phyloP scores from a whole-genome alignment of 2,888 invertebrate genomes.

The Thereva nobilitata region DNA sequence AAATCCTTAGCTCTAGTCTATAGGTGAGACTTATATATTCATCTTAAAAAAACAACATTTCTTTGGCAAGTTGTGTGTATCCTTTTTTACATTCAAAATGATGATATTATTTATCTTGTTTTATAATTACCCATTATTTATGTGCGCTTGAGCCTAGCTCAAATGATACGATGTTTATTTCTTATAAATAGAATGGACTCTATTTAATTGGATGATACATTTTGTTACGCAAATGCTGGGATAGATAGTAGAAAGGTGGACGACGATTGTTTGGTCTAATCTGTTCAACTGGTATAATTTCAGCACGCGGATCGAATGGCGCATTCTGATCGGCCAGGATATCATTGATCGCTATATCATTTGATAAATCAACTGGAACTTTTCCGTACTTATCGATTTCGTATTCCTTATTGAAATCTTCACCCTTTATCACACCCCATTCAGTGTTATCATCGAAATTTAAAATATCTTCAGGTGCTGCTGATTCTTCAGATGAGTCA shows the following conservation, averaged over 20 bases:
- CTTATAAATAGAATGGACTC: no score
- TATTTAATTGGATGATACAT: no score
- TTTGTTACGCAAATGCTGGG: no score
- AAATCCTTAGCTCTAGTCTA: no score
- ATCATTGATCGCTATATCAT: slow-evolving; percentile 57
- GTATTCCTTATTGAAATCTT: slow-evolving; percentile 32
- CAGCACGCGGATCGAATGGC: slow-evolving; percentile 56
- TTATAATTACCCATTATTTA: no score
- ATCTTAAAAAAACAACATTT: no score
- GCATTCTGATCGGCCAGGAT: slow-evolving; percentile 52
- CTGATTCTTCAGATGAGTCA: slow-evolving; percentile 16
- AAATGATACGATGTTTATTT: no score
- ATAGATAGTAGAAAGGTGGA: not conserved
- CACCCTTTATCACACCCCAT: slow-evolving; percentile 16
- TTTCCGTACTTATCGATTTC: slow-evolving; percentile 51
- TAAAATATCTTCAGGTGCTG: slow-evolving; percentile 38
- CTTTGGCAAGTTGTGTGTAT: no score
- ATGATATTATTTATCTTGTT: no score
- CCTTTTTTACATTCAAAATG: no score
- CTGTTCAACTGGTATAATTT: slow-evolving; percentile 49
- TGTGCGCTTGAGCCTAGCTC: no score
- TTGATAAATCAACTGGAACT: slow-evolving; percentile 55
- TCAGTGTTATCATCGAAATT: slow-evolving; percentile 25
- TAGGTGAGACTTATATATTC: no score
- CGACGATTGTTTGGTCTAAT: slow-evolving; percentile 8